Evolutionary conservation across 2,113 vertebrate genomes (phyloP).

Genomic region (Crotalus helleri): DNA sequence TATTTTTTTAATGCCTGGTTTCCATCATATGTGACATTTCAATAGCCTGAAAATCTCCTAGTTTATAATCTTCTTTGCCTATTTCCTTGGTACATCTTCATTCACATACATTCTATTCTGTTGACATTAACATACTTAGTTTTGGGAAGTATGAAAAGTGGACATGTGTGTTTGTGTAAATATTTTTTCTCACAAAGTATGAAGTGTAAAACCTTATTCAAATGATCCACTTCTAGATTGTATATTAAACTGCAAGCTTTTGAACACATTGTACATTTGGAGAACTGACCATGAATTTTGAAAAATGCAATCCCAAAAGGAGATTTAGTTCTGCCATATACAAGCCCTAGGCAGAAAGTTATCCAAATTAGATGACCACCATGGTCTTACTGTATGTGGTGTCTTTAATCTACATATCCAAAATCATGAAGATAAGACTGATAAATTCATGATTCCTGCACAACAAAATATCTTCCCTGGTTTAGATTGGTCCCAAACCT

Average conservation of each 20-base stretch:
- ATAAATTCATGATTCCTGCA: not conserved
- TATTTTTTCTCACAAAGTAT: not conserved
- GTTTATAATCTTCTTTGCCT: not conserved
- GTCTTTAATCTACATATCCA: not conserved
- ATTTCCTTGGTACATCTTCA: not conserved
- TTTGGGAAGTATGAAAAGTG: not conserved
- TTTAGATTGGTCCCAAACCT: not conserved
- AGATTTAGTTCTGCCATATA: not conserved
- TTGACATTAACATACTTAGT: not conserved
- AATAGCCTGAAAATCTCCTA: not conserved
- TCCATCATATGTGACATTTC: not conserved
- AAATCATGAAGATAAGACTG: not conserved
- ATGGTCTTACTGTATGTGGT: not conserved
- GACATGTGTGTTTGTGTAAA: not conserved
- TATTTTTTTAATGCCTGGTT: not conserved
- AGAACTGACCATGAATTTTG: not conserved
- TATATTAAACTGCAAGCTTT: not conserved
- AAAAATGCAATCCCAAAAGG: not conserved
- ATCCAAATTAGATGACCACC: not conserved
- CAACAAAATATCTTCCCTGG: not conserved
- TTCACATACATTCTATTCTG: not conserved
- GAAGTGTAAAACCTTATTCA: not conserved
- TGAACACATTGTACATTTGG: not conserved
- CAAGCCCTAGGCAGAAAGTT: not conserved
- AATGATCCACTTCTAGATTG: not conserved